Base-by-base conservation (phyloP, 2,888 invertebrate genomes). In the Yponomeuta plumbellus region DNA sequence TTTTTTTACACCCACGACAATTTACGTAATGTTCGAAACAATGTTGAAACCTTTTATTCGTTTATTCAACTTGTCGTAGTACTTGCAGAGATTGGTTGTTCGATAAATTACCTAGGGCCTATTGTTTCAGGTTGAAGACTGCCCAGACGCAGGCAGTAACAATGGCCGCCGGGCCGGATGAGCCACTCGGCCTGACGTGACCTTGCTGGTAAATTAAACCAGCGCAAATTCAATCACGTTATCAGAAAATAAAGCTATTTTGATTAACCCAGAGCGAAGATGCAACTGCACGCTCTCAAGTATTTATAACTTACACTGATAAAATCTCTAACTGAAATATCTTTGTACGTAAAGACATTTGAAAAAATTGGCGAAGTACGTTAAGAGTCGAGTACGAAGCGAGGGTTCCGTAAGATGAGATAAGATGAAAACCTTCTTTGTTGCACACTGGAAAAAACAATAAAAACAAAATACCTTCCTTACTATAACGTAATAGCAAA, bases 81-180 rank as follows among this genome's bases (percentile, higher is more conserved):
- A 44, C 22, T 62, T 20, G 21, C n/a, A 63, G 17, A 64, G 20
- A 52, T 34, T 65, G 34, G 58, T 17, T 44, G 23, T 66, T 40
- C 26, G 66, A 58, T 66, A 66, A 61, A 66, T 66, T 44, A 61
- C n/a, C 44, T 74, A 73, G 70, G 69, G 71, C 68, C 79, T 74
- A 80, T 80, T 83, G 81, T 83, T 74, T 72, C 76, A 75, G 75
- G 79, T 79, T 77, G 74, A 75, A 76, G 70, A 68, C 75, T 75
- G 76, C 72, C 34, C 59, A 39, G 20, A 5, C 64, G 13, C 40
- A 40, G 44, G 21, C 57, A 10, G 57, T 17, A 80, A 81, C 78
- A 82, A 81, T 79, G 78, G 72, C 69, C 70, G 72, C 70, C 71
- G 63, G 20, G 21, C 77, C 75, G 76, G 76, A 74, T 79, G 70